These are phyloP conservation scores for Choloepus hoffmanni DNA, from an alignment of 2,113 vertebrate genomes.

Conservation along the genomic window DNA sequence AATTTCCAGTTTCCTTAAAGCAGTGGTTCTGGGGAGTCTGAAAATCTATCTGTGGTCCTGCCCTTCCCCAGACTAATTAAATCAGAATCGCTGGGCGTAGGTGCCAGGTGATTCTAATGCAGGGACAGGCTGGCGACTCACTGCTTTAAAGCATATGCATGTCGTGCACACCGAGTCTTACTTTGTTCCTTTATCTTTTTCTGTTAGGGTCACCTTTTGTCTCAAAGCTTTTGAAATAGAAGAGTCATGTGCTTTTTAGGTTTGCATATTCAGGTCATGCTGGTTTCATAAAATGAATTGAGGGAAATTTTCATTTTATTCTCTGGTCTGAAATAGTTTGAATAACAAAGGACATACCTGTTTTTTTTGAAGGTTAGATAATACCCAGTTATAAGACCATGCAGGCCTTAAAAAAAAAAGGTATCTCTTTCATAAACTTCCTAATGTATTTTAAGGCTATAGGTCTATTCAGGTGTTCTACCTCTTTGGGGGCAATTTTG, in stretches of 20 bases:
- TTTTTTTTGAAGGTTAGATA: constrained; percentile 66
- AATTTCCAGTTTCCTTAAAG: neutral
- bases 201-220: constrained; percentile 53
- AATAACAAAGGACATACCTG: constrained; percentile 70
- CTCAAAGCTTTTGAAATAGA: constrained; percentile 72
- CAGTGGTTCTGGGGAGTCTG: neutral
- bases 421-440: constrained; percentile 46
- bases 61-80: neutral
- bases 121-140: neutral
- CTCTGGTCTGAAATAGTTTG: constrained; percentile 66
- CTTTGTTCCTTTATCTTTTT: constrained; percentile 55
- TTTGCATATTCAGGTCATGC: constrained; percentile 70
- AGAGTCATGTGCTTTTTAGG: constrained; percentile 64
- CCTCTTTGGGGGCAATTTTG: constrained; percentile 4
- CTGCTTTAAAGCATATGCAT: neutral
- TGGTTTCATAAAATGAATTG: constrained; percentile 61
- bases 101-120: neutral
- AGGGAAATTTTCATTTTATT: constrained; percentile 69
- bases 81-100: neutral
- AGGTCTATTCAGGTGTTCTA: neutral
- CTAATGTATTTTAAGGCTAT: constrained; percentile 21
- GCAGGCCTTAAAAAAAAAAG: constrained; percentile 33
- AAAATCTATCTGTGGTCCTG: neutral
- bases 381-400: constrained; percentile 38
- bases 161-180: neutral